Evolutionary conservation across 2,888 invertebrate species (phyloP).

Genomic region (Lasioglossum oenotherae): DNA sequence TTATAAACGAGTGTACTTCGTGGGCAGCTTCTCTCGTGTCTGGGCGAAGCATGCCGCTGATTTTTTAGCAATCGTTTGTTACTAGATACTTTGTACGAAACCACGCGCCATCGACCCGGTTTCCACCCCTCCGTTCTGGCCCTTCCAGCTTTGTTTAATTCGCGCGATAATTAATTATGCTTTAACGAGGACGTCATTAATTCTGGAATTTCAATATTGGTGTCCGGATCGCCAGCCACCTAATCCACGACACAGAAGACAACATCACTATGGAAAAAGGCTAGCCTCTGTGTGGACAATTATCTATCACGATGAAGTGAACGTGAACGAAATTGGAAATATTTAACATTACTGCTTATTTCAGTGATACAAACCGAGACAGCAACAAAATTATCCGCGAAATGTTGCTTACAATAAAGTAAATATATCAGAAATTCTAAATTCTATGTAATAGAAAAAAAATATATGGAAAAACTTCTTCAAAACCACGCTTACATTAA

Average conservation of each 20-base stretch:
- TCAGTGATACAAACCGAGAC: background rate
- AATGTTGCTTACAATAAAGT: background rate
- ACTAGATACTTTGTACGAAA: conserved; percentile 50
- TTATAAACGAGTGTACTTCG: conserved; percentile 76
- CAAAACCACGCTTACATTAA: too few relatives aligned
- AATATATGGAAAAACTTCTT: too few relatives aligned
- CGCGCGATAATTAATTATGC: conserved; percentile 75
- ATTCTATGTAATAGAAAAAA: background rate
- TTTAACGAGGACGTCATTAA: conserved; percentile 70
- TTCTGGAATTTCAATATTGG: conserved; percentile 69
- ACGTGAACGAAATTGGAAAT: background rate
- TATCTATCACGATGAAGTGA: background rate
- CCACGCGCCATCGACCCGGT: background rate
- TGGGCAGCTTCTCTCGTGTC: conserved; percentile 65
- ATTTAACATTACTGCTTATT: background rate
- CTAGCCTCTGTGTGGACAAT: background rate
- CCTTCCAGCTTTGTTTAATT: conserved; percentile 58
- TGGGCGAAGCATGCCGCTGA: conserved; percentile 59
- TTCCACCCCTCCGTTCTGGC: background rate
- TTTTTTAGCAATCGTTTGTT: conserved; percentile 65
- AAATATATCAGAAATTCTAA: background rate
- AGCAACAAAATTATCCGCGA: background rate
- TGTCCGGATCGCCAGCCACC: conserved; percentile 6
- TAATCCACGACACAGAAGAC: conserved; percentile 12
- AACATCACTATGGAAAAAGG: background rate